phyloP scores from a whole-genome alignment of 2,888 invertebrate genomes.

The Melinopterus prodromus region DNA sequence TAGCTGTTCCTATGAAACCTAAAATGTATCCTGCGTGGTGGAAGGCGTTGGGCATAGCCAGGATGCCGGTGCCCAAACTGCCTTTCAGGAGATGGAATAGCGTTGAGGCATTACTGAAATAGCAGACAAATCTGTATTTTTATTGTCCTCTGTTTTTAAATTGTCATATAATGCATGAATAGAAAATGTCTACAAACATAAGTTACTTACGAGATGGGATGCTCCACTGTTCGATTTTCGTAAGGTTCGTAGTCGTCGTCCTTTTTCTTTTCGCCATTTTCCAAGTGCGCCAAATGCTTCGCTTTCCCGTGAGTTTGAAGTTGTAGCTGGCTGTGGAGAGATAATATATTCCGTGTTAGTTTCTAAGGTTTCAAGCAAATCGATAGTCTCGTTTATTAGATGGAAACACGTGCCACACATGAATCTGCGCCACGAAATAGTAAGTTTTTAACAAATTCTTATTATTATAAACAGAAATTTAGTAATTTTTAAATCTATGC shows the following conservation, averaged over 20 bases:
- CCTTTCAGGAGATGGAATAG: conserved; percentile 88
- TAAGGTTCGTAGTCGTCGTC: conserved; percentile 69
- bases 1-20: conserved; percentile 80
- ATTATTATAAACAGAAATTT: neutral
- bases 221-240: conserved; percentile 70
- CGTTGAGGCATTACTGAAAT: conserved; percentile 77
- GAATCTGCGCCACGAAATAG: neutral
- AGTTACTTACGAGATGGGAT: conserved; percentile 76
- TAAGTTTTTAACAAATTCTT: neutral
- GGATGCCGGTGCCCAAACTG: conserved; percentile 89
- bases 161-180: neutral
- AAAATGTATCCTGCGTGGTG: conserved; percentile 82
- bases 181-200: conserved; percentile 9
- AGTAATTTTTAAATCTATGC: neutral
- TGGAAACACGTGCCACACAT: neutral
- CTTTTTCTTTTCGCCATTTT: conserved; percentile 31
- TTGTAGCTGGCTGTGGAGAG: conserved; percentile 13
- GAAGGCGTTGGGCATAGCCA: conserved; percentile 91
- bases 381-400: neutral
- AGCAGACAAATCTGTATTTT: conserved; percentile 8
- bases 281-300: conserved; percentile 27
- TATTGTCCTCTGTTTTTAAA: neutral
- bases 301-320: neutral
- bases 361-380: neutral
- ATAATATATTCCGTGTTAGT: neutral